These are phyloP conservation scores for Carassius gibelio DNA, from an alignment of 2,113 vertebrate species.

Conservation along the genomic window DNA sequence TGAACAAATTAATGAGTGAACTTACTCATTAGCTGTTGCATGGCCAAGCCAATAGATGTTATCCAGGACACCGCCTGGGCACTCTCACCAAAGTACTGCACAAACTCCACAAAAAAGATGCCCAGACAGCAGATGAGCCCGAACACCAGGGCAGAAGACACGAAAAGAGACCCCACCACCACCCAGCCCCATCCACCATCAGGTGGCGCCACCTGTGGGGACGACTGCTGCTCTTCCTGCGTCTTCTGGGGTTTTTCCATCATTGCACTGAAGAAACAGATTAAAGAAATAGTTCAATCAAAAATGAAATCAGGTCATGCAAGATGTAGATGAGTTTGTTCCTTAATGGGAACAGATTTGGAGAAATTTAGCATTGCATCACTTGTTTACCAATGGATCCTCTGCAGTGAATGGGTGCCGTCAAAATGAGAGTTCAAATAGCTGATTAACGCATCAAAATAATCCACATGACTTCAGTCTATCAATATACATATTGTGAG, in stretches of 20 bases:
- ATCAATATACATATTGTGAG: no score
- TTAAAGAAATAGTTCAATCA: neutral
- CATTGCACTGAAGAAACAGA: conserved; percentile 16
- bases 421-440: no score
- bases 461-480: no score
- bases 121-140: conserved; percentile 85
- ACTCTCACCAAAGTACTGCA: conserved; percentile 79
- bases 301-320: neutral
- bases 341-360: neutral
- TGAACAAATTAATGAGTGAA: conserved; percentile 30
- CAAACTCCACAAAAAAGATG: conserved; percentile 86
- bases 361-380: neutral
- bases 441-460: no score
- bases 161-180: conserved; percentile 81
- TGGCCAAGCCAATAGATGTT: conserved; percentile 82
- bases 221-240: neutral
- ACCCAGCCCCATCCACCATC: conserved; percentile 86
- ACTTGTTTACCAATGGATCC: no score
- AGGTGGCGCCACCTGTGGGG: conserved; percentile 58
- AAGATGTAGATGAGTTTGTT: neutral
- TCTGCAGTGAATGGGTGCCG: no score
- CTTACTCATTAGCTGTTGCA: conserved; percentile 89
- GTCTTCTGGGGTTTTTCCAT: conserved; percentile 61
- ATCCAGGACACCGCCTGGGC: conserved; percentile 88
- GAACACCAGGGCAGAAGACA: conserved; percentile 83